A percentile compares a stretch with the other conserved stretches of the same genome.
These are phyloP conservation scores for Chaenodraco wilsoni DNA, from an alignment of 2,797 vertebrate genomes.

Conservation along the genomic window DNA sequence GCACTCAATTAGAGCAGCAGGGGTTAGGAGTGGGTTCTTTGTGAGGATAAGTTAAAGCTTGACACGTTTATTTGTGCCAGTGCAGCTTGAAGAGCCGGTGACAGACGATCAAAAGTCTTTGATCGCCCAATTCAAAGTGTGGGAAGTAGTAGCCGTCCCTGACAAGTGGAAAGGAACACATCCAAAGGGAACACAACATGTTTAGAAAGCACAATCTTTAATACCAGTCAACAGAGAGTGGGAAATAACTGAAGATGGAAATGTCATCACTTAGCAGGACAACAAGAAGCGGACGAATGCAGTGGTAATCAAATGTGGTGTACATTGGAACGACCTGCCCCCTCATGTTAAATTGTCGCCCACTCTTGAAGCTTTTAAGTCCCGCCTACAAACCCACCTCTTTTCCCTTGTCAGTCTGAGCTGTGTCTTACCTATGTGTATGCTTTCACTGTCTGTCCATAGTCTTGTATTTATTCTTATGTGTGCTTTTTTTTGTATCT, in stretches of 20 bases:
- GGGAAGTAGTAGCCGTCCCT: constrained; percentile 75
- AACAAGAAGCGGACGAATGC: constrained; percentile 70
- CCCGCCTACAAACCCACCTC: too few species aligned
- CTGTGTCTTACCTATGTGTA: too few species aligned
- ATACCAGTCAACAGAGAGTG: constrained; percentile 51
- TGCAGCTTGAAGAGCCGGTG: constrained; percentile 74
- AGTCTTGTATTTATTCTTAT: too few species aligned
- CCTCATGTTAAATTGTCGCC: too few species aligned
- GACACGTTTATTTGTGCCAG: constrained; percentile 80
- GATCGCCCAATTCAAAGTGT: constrained; percentile 80
- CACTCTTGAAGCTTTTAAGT: too few species aligned
- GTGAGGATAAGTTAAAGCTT: constrained; percentile 79
- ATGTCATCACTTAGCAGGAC: constrained; percentile 68
- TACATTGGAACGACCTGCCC: too few species aligned
- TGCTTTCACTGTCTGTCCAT: too few species aligned
- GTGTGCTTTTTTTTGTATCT: too few species aligned
- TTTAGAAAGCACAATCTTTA: constrained; percentile 75
- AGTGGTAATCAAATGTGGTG: constrained; percentile 69
- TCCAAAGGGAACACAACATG: constrained; percentile 71
- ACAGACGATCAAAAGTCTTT: constrained; percentile 82
- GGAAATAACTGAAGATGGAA: constrained; percentile 54
- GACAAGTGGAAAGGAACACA: constrained; percentile 75
- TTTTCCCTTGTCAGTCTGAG: too few species aligned
- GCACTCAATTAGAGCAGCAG: constrained; percentile 80
- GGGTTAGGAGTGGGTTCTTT: constrained; percentile 72